Base-by-base conservation (phyloP, 1,140 invertebrate genomes). In the Bilobella aurantiaca region DNA sequence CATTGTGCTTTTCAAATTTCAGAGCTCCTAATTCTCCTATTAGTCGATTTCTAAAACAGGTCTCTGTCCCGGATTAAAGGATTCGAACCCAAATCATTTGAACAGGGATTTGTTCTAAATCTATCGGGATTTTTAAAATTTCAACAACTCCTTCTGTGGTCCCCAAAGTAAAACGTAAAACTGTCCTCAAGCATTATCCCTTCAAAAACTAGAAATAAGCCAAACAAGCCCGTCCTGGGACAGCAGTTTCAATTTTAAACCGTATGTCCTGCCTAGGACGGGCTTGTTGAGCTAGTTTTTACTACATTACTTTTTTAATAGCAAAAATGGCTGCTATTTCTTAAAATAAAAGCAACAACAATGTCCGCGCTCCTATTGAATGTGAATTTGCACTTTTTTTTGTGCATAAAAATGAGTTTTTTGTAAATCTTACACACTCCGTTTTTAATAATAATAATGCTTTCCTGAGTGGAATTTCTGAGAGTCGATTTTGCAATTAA, bases 41-140 rank as follows among this genome's bases (percentile, higher is more conserved):
- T 53, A 53, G 49, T 18, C 25, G 12, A 53, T 53, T 53, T 53
- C 23, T 5, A 23, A 16, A 23, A 23, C 12, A 53, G 23, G 49
- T n/a, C n/a, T n/a, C n/a, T n/a, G n/a, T n/a, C n/a, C n/a, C n/a
- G 21, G 49, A 53, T 53, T 53, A 53, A 16, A 59, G 57, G 57
- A 23, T 59, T 21, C 25, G 23, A n/a, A n/a, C n/a, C n/a, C 5
- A 28, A 30, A 59, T 32, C 25, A 59, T 27, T 59, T 59, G 25
- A 28, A 28, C 57, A 59, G 57, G 21, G 57, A 59, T 59, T 59
- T 3, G 21, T 28, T 28, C 25, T 3, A 16, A 21, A 32, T 29
- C 27, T 28, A 28, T 3, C 18, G 57, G 49, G 49, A 23, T 18
- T 42, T 42, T n/a, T n/a, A 42, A 42, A 12, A n/a, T 8, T 42